Percentiles rank a stretch among this genome's conserved stretches.
Conservation (phyloP, 2,888 invertebrate species). For the Eilema sororculum region DNA sequence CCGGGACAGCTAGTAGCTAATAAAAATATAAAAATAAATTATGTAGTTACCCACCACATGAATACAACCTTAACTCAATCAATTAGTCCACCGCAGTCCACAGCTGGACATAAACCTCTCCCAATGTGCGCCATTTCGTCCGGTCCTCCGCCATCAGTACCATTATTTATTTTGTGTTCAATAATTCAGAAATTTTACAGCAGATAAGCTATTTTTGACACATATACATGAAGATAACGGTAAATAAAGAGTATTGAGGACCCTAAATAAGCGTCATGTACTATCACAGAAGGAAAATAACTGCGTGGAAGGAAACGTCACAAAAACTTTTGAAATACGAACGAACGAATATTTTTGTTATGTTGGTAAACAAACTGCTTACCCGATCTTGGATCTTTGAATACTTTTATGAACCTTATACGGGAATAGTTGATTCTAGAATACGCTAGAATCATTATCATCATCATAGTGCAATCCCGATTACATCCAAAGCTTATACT, state of each 20-base stretch:
- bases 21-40: neutral
- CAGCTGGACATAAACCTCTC: no score
- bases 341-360: slow-evolving; percentile 1
- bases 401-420: neutral
- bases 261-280: no score
- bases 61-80: neutral
- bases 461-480: neutral
- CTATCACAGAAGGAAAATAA: slow-evolving; percentile 4
- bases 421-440: neutral
- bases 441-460: neutral
- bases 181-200: neutral
- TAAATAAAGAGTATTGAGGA: no score
- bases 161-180: no score
- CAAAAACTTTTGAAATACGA: slow-evolving; percentile 1
- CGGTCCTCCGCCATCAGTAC: no score
- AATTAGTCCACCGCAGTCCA: no score
- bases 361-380: neutral
- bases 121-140: no score
- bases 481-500: neutral
- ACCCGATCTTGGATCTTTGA: neutral
- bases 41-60: neutral
- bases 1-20: no score
- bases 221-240: neutral
- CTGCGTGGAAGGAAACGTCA: neutral
- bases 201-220: neutral